These are phyloP conservation scores for Oedothorax gibbosus DNA, from an alignment of 1,140 invertebrate genomes.

Conservation along the genomic window DNA sequence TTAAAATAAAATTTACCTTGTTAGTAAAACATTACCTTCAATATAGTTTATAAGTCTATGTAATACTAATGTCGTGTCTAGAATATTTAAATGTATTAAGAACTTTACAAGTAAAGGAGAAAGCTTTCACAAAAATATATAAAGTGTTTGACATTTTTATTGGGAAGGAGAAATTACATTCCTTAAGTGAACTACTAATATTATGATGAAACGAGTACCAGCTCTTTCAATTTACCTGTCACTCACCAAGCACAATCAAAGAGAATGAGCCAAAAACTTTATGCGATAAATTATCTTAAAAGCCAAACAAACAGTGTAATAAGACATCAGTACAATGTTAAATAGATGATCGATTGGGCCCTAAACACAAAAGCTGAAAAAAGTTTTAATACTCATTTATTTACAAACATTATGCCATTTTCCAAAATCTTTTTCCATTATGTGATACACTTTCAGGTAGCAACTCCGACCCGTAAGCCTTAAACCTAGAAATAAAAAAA, in stretches of 20 bases:
- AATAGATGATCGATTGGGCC: constrained; percentile 59
- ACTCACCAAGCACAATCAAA: constrained; percentile 58
- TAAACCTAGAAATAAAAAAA: constrained; percentile 29
- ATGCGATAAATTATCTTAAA: constrained; percentile 61
- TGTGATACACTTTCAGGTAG: constrained; percentile 28
- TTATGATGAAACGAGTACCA: constrained; percentile 59
- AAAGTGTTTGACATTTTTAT: constrained; percentile 50
- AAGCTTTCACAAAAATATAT: constrained; percentile 31
- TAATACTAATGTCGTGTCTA: too few species aligned
- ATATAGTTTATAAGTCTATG: too few species aligned
- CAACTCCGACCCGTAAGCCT: constrained; percentile 43
- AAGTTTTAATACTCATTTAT: constrained; percentile 61
- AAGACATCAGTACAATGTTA: constrained; percentile 59
- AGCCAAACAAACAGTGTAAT: constrained; percentile 59
- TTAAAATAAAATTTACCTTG: too few species aligned
- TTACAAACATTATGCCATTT: constrained; percentile 60
- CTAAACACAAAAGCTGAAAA: constrained; percentile 49
- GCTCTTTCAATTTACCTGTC: constrained; percentile 50
- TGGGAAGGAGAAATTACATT: constrained; percentile 47
- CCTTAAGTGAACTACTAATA: constrained; percentile 45
- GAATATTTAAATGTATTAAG: too few species aligned
- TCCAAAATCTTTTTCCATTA: constrained; percentile 37
- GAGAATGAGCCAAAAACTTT: constrained; percentile 43
- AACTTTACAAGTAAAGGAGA: neutral
- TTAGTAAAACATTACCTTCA: too few species aligned